Base-by-base conservation (phyloP, 2,113 vertebrate genomes). In the Argyrosomus japonicus region DNA sequence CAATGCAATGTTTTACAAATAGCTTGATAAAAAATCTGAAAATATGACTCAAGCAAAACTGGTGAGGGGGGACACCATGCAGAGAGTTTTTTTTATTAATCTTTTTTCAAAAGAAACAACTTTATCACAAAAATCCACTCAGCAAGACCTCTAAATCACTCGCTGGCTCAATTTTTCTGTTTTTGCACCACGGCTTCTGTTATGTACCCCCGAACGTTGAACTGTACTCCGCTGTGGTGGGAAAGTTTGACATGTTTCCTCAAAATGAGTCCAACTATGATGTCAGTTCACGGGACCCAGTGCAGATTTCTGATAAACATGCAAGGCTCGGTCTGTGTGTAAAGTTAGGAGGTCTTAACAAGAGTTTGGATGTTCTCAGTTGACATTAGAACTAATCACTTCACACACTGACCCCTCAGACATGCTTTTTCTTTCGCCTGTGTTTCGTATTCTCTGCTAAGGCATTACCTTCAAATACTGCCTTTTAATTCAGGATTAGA, bases 1-100 rank as follows among this genome's bases (percentile, higher is more conserved):
- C 77, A 48, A 57, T 40, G 57, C 19, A 68, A 62, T 51, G 57
- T 84, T 80, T 76, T 53, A 72, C 79, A 83, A 83, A 89, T 53
- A 18, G 72, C 56, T 72, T 27, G 50, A 85, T 79, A 25, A 63
- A 77, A 77, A 58, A 27, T 23, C 48, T 58, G 48, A 63, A 80
- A 79, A 77, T 40, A 40, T 70, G 32, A 60, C 47, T 79, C 1
- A 43, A 76, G 68, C n/a, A 14, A 65, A 82, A 23, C 63, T 32
- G 29, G 18, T 61, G 57, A 67, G 25, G 27, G 19, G 32, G 60
- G 25, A 72, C 1, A 21, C 43, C 36, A 36, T 29, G 70, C 65
- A 25, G 58, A 43, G 60, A 51, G 70, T 12, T 1, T 1, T 25
- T 71, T 78, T 27, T 64, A 36, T 36, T 36, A 8, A 36, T 36